Evolutionary conservation across 1,140 invertebrate genomes (phyloP), one percentile per base, ranked within the genome.

Genomic region (Temnothorax curvispinosus): DNA sequence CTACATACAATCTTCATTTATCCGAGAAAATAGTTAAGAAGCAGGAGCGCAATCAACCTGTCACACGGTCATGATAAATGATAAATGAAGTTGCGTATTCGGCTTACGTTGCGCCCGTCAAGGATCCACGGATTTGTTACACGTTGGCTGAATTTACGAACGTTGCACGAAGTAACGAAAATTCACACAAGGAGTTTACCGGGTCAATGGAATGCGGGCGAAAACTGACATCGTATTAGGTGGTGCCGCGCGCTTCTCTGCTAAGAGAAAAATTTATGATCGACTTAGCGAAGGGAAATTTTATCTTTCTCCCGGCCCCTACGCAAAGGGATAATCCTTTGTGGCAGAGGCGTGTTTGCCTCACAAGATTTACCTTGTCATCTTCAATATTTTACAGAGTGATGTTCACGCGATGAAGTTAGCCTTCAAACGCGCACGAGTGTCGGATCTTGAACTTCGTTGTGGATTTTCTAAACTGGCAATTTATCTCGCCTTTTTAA

Each of bases 91-190:
- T 87, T 88, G 44, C 62, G 62, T 87, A 91, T 88, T 86, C 90
- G 89, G 41, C 52, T 77, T 85, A 52, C 87, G 89, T 87, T 69
- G 54, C 9, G 1, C n/a, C 44, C 44, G 38, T 58, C 89, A 90
- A 90, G 89, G 87, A 38, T 81, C 58, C 35, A 56, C 52, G 85
- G 71, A 90, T 90, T 90, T 44, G 86, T 90, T 90, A 88, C 89
- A 90, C 52, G 80, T 38, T 50, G 77, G 89, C 56, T 90, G 89
- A 87, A 87, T 88, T 87, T 87, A 86, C 74, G 56, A 87, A 90
- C 41, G 35, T n/a, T 32, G 80, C 69, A 41, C 71, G 72, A 88
- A 76, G 47, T 38, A 75, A 90, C 77, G 76, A 90, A 90, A 90
- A 90, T 87, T 86, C 82, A 21, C 77, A 44, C 77, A 88, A 90